Evolutionary conservation across 1,140 invertebrate species (phyloP), one percentile per base, ranked within the genome.

Genomic region (Hyles vespertilio): DNA sequence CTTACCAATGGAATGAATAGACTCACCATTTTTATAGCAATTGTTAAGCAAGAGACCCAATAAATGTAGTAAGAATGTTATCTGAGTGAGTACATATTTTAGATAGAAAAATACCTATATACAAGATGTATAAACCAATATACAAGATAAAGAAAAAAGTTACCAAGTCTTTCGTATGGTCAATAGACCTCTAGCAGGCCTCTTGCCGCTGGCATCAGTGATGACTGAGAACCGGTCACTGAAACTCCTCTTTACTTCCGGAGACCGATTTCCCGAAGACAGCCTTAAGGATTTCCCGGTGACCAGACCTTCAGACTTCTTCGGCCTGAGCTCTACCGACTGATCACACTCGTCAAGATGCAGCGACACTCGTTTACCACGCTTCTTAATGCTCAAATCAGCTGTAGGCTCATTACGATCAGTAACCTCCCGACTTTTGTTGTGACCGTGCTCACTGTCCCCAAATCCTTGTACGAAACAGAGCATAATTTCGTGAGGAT

Each of bases 121-220:
- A 22, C 22, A 22, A 22, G 22, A 22, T 2, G 0, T 22, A 0
- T 22, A 22, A 22, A 22, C 22, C 2, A 22, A 22, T 22, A 22
- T 22, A n/a, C 54, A 47, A 58, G 45, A 40, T 53, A 66, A 34
- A 61, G 51, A 56, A n/a, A 58, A 57, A 77, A 72, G 55, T 82
- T 84, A 89, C 86, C 86, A 85, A 63, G 84, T 89, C 71, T 89
- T 89, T 62, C 84, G 73, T 51, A 89, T 85, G 62, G 84, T 85
- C 72, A 84, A 77, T 12, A 85, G 62, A n/a, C 75, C 63, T 77
- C 75, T 83, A 34, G 74, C 65, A 52, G 72, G 57, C 59, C 76
- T 84, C 54, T 78, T 81, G n/a, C 71, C 74, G 56, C 65, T 74
- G 34, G 59, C 72, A 75, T 89, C 84, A 46, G 68, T 74, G 50